Evolutionary conservation across 2,797 vertebrate genomes (phyloP), one percentile per base, ranked within the genome.

Genomic region (Naso thynnoides): DNA sequence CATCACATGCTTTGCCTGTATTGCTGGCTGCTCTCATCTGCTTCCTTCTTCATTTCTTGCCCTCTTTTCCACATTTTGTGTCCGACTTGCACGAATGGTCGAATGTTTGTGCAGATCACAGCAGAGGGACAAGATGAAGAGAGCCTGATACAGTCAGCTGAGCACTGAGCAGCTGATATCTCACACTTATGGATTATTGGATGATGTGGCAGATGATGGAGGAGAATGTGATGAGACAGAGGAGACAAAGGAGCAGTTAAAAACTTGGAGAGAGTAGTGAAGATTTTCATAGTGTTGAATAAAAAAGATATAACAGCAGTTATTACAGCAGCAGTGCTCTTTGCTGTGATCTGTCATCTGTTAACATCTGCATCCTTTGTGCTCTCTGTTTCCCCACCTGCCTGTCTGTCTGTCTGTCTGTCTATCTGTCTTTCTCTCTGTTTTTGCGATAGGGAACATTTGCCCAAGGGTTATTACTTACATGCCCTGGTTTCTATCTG

Each of bases 391-490:
- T 52, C 38, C 31, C 52, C 38, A 27, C 53, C 63, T 64, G 44
- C 50, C 41, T 3, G 27, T 55, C 45, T 49, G 18, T 18, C 36
- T 57, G 13, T 36, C 26, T 1, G 1, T 63, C 47, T 4, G 50
- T 53, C 23, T 65, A 31, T 23, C n/a, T 48, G 8, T 42, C 27
- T 1, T 0, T 58, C 49, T 14, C 24, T 58, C n/a, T 68, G 44
- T 62, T n/a, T 78, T 29, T 73, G 58, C 6, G 38, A 73, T 52
- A 75, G 36, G 52, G 49, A 81, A 76, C 64, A 61, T 73, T 85
- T 77, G 74, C 78, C 18, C 2, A 54, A 55, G 23, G 42, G 55
- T 77, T 76, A 59, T 84, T 86, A 76, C 63, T 73, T 84, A 71
- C 67, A 70, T 65, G 31, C 67, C 50, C 67, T 45, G 71, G 39